Evolutionary conservation across 2,113 vertebrate genomes (phyloP), one percentile per base, ranked within the genome.

Genomic region (Chaetodon trifascialis): DNA sequence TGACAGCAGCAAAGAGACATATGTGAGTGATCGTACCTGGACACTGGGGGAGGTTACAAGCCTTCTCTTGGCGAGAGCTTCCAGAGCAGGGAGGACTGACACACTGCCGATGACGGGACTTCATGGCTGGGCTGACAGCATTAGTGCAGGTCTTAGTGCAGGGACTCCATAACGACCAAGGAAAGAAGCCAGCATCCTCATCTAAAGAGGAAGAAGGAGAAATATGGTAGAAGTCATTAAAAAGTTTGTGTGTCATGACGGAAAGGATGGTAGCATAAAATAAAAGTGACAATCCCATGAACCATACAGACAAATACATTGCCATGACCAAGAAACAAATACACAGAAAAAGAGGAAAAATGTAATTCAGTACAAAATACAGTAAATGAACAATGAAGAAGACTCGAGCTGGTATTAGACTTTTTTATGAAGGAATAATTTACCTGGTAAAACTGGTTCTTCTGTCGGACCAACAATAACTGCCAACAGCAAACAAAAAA

Each of bases 41-140:
- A 87, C 97, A 97, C 46, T 96, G 95, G 0, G 97, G 96, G 64
- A 98, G 84, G 91, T 98, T 98, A 88, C 97, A 98, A 4, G 94
- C 91, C 7, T 79, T 93, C 76, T 96, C 93, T 88, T 98, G 96
- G 11, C 73, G 89, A 1, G 90, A n/a, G 12, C 83, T 90, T 55
- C 96, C 96, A 0, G 92, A 84, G 79, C 97, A 98, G 66, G 92
- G 94, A 0, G 90, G 83, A 9, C 60, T 88, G 17, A 65, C 4
- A 77, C 97, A 98, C 58, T 86, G 74, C 23, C 97, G 94, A 14
- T 84, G 65, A 1, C 96, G 96, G 47, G 91, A 93, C 84, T 97
- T 97, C 54, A 83, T 62, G 1, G 96, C 93, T 0, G 97, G 97
- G 1, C n/a, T 82, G 7, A 44, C 72, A 0, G 92, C 84, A 9